Conservation (phyloP, 2,888 invertebrate genomes). For the Orthosia gracilis region DNA sequence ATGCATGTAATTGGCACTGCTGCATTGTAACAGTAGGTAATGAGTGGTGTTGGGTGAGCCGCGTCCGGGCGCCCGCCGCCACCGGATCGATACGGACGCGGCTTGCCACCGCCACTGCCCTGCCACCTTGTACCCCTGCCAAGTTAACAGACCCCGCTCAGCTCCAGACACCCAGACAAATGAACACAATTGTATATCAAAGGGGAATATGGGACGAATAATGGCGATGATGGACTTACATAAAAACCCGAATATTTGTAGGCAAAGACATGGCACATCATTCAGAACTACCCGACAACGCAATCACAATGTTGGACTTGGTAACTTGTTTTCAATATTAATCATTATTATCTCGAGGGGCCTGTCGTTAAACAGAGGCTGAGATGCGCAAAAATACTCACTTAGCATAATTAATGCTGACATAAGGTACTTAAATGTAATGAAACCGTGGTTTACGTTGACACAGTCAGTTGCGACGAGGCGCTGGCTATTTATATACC, state of each 20-base stretch:
- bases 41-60: conserved; percentile 77
- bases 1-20: conserved; percentile 59
- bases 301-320: conserved; percentile 12
- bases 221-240: not conserved
- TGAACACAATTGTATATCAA: conserved; percentile 51
- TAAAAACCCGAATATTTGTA: not conserved
- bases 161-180: conserved; percentile 66
- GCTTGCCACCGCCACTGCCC: conserved; percentile 73
- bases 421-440: conserved; percentile 38
- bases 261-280: conserved; percentile 7
- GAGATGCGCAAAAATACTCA: conserved; percentile 35
- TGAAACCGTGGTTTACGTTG: conserved; percentile 42
- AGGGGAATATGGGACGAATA: conserved; percentile 6
- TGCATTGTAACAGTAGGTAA: conserved; percentile 69
- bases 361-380: conserved; percentile 18
- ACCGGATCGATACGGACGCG: conserved; percentile 76
- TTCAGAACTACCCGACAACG: conserved; percentile 8
- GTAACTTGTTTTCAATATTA: conserved; percentile 35
- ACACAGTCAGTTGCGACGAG: conserved; percentile 42
- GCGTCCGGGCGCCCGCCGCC: conserved; percentile 69
- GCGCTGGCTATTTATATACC: conserved; percentile 54
- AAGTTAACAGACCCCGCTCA: conserved; percentile 74
- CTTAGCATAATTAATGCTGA: conserved; percentile 29
- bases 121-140: conserved; percentile 78
- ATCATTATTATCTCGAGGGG: conserved; percentile 28